Evolutionary conservation across 2,888 invertebrate genomes (phyloP), one percentile per base, ranked within the genome.

Genomic region (Apoda limacodes): DNA sequence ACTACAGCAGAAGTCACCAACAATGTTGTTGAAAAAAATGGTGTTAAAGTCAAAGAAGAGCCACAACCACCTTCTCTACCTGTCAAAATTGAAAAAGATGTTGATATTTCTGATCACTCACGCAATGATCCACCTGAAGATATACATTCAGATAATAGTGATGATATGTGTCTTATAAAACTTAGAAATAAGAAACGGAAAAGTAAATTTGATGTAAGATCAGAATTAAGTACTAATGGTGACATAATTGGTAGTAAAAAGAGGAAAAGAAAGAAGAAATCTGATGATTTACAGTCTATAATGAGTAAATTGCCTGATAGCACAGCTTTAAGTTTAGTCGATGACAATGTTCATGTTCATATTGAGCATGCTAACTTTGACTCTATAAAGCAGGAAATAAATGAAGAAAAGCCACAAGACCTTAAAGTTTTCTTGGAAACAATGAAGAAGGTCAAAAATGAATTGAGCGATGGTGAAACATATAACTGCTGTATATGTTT

Each of bases 401-500:
- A 25, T n/a, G 12, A 10, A 14, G 29, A 32, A 3, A 30, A 37
- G 1, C 22, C 22, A 5, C 12, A 33, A 5, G 22, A 36, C 5
- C 30, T 35, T 14, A 13, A 17, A 9, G 13, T 19, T 9, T 17
- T 17, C 17, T 5, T 6, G 17, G 17, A 20, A 22, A 17, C 11
- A 11, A 25, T 9, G 14, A 54, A 51, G 23, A 39, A 46, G n/a
- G 20, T 42, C 1, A 61, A 64, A 32, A 29, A 28, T 5, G 15
- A 34, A 14, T 32, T 22, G 23, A 13, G 20, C 5, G 32, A 20
- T 14, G 35, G 21, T 1, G 58, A 59, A 3, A 11, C 43, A 7
- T 66, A 52, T 35, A 50, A 63, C 35, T 82, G 81, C 40, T 82
- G 81, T 31, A 63, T 76, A 11, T 82, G 81, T 40, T 61, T 72